Conservation (phyloP, 2,888 invertebrate genomes). For the Mystacides longicornis region DNA sequence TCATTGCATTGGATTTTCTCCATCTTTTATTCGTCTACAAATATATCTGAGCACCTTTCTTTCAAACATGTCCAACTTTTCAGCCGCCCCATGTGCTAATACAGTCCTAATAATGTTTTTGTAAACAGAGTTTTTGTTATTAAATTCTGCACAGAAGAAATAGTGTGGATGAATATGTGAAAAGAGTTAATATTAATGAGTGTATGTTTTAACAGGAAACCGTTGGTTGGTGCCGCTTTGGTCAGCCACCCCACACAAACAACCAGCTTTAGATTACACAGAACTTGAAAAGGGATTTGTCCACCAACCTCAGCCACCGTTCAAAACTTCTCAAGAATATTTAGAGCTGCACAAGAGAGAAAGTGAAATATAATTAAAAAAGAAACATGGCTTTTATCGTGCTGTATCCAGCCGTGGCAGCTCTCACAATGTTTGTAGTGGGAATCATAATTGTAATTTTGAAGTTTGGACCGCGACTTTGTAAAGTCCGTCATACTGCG, state of each 20-base stretch:
- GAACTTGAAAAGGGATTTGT: constrained; percentile 55
- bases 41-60: no score
- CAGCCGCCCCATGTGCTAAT: no score
- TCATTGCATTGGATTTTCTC: no score
- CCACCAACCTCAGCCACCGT: constrained; percentile 32
- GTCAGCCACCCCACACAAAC: constrained; percentile 76
- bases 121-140: no score
- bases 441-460: constrained; percentile 68
- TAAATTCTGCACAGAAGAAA: no score
- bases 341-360: constrained; percentile 69
- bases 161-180: no score
- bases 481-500: constrained; percentile 61
- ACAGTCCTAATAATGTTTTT: no score
- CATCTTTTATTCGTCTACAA: no score
- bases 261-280: constrained; percentile 71
- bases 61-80: no score
- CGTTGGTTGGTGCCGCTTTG: constrained; percentile 79
- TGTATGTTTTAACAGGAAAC: constrained; percentile 53
- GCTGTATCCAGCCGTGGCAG: constrained; percentile 70
- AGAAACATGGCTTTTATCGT: constrained; percentile 58
- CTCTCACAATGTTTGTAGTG: constrained; percentile 64
- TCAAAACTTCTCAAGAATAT: constrained; percentile 46
- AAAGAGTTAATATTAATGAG: no score
- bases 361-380: constrained; percentile 62
- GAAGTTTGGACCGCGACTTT: constrained; percentile 65